Base-by-base conservation (phyloP, 2,888 invertebrate genomes). In the Camptogramma bilineatum region DNA sequence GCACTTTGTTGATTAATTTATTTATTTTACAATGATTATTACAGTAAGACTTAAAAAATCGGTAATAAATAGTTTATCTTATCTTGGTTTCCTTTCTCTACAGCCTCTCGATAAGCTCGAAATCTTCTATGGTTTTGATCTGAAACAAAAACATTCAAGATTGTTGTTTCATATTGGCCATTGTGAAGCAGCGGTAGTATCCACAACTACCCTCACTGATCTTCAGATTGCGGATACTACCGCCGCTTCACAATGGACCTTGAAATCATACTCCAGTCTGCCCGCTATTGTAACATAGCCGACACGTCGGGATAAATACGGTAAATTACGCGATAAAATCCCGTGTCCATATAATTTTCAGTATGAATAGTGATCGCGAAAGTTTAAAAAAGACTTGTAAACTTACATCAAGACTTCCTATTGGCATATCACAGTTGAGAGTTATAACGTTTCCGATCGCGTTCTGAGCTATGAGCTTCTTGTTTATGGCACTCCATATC, bases 361-460 rank as follows among this genome's bases (percentile, higher is more conserved):
- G n/a, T n/a, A n/a, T n/a, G n/a, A n/a, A n/a, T n/a, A n/a, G n/a
- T n/a, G n/a, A n/a, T n/a, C n/a, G n/a, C n/a, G n/a, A n/a, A n/a
- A n/a, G n/a, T n/a, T n/a, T n/a, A n/a, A n/a, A 24, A 24, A 24
- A 24, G 4, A 28, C 4, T 1, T 28, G 28, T 7, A 3, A n/a
- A 28, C 86, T 81, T 76, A 90, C 90, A 64, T 82, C 84, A 21
- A 82, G 61, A 4, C 81, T 7, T 86, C 79, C 4, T 68, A 77
- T 74, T 94, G 64, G 95, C 7, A 82, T 82, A 53, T 88, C 85
- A 74, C 95, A 95, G 10, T 82, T 75, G 48, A 95, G 70, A 0
- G 87, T 81, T 8, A 96, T 81, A 34, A 73, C 73, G 0, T 80
- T 74, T 0, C 95, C 95, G 47, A 96, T 89, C 1, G 94, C 91